phyloP scores from a whole-genome alignment of 30 jellyfish, hydroid and myxozoan species.

The Rhopilema esculentum region DNA sequence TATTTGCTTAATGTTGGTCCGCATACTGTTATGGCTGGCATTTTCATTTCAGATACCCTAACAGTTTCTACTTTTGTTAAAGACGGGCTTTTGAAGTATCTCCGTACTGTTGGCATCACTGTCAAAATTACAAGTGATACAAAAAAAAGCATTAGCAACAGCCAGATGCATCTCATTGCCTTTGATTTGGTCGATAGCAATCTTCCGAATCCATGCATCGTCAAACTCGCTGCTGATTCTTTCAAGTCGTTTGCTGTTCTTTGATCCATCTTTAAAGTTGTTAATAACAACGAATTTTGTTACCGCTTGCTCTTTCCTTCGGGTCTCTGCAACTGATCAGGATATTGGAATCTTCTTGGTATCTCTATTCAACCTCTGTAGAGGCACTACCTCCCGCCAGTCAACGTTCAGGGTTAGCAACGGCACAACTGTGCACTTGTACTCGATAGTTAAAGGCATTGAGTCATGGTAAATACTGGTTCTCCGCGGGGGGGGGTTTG shows the following conservation, averaged over 20 bases:
- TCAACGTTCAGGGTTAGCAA: no score
- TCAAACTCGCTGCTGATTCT: slow-evolving; percentile 42
- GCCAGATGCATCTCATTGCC: slow-evolving; percentile 13
- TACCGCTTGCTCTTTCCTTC: no score
- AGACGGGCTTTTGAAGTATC: slow-evolving; percentile 5
- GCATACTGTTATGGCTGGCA: slow-evolving; percentile 59
- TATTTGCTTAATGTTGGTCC: slow-evolving; percentile 16
- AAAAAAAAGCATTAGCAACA: slow-evolving; percentile 6
- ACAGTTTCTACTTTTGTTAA: slow-evolving; percentile 1
- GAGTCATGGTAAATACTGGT: no score
- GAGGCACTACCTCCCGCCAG: no score
- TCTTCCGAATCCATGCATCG: slow-evolving; percentile 73
- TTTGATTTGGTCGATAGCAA: slow-evolving; percentile 10
- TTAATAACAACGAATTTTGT: neutral
- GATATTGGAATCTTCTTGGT: no score
- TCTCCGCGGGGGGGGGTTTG: no score
- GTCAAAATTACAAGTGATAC: neutral
- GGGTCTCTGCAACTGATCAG: no score
- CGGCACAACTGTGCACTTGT: no score
- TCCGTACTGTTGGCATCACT: neutral
- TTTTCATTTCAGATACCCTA: neutral
- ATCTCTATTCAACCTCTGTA: no score
- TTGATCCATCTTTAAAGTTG: neutral
- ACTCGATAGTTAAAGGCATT: no score
- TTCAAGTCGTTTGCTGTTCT: slow-evolving; percentile 6